Evolutionary conservation across 2,113 vertebrate species (phyloP).

Genomic region (Pyxicephalus adspersus): DNA sequence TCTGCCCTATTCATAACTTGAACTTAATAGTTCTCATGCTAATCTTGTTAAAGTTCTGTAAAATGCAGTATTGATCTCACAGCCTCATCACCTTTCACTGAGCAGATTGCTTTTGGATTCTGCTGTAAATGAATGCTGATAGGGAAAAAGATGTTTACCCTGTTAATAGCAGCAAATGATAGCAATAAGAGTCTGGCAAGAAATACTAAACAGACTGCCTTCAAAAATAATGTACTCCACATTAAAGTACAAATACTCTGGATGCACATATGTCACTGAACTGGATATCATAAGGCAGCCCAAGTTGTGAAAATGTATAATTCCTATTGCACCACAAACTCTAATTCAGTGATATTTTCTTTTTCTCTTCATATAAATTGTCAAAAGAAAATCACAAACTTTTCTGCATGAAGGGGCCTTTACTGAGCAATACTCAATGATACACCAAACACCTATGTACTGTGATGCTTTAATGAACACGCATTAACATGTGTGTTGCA

Average conservation of each 20-base stretch:
- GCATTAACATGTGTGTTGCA: too few relatives aligned
- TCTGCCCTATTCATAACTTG: constrained; percentile 24
- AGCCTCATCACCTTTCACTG: constrained; percentile 60
- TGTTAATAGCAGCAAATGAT: constrained; percentile 56
- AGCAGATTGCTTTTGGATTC: constrained; percentile 62
- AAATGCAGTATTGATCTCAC: constrained; percentile 62
- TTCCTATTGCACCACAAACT: neutral
- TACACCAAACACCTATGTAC: too few relatives aligned
- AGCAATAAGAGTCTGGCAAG: constrained; percentile 58
- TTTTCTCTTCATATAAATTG: too few relatives aligned
- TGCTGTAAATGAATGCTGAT: constrained; percentile 61
- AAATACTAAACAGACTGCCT: constrained; percentile 32
- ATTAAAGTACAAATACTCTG: constrained; percentile 50
- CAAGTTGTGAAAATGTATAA: neutral
- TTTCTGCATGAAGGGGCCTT: too few relatives aligned
- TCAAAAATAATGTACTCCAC: neutral
- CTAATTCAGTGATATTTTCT: too few relatives aligned
- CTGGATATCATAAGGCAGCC: neutral
- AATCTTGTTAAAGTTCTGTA: constrained; percentile 61
- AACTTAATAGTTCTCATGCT: constrained; percentile 57
- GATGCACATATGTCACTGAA: neutral
- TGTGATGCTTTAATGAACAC: too few relatives aligned
- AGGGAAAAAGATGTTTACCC: constrained; percentile 59
- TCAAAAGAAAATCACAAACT: too few relatives aligned
- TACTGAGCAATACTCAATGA: too few relatives aligned